Evolutionary conservation across 2,888 invertebrate species (phyloP), one percentile per base, ranked within the genome.

Genomic region (Trachelus iudaicus): DNA sequence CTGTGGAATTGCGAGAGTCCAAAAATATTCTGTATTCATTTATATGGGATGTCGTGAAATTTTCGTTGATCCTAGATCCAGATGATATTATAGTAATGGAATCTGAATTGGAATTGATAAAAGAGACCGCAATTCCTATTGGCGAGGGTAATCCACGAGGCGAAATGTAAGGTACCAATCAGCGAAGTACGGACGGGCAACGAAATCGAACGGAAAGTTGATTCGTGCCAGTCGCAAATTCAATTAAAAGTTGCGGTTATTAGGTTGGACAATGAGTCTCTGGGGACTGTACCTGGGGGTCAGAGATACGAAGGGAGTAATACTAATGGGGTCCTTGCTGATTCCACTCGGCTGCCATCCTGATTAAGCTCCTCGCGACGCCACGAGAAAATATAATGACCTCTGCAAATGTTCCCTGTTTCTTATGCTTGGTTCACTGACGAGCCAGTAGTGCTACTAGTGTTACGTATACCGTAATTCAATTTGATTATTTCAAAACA

Each of bases 231-330:
- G 86, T 87, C 87, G 87, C 86, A 89, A 89, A 90, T 91, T 90
- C 89, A 91, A 90, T 90, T 91, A 90, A 91, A 91, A 91, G 88
- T 91, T 91, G 88, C 87, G 89, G 87, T 90, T 90, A 91, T 91
- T 90, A 90, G 87, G 87, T 89, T 88, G 88, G 88, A 90, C 89
- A 90, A 90, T 90, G 90, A 90, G 89, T 89, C 90, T 88, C 86
- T 79, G 79, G 85, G 83, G 86, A 80, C 69, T 23, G 73, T 75
- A 77, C 37, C 76, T 68, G 73, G 79, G 75, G 76, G 76, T 74
- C 73, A 75, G 69, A 74, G 76, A 79, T 69, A 77, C 78, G 77
- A 76, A 78, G 77, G 79, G 80, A 78, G 86, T 88, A 90, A 87
- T 90, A 90, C 90, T 90, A 90, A 90, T 90, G 87, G 89, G 87